A percentile compares a stretch with the other conserved stretches of the same genome.
These are phyloP conservation scores for Dromas ardeola DNA, from an alignment of 2,113 vertebrate species.

Conservation along the genomic window DNA sequence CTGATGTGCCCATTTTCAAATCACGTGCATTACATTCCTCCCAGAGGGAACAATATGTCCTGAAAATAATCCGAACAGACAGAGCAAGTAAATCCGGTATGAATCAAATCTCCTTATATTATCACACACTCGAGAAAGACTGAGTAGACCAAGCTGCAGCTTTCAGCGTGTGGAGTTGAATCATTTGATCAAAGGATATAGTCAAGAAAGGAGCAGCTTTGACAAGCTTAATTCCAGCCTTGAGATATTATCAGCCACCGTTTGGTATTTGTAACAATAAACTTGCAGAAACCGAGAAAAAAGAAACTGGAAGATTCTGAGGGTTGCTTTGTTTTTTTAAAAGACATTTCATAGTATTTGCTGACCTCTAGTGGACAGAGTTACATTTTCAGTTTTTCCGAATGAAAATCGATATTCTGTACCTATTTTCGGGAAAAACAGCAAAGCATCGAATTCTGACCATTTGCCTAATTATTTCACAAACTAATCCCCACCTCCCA, in stretches of 20 bases:
- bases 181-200: not conserved
- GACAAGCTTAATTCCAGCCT: not conserved
- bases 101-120: not conserved
- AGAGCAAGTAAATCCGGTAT: not conserved
- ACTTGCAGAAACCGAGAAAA: not conserved
- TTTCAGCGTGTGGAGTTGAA: not conserved
- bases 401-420: not conserved
- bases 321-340: not conserved
- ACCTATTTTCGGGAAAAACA: not conserved
- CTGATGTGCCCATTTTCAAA: not conserved
- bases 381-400: not conserved
- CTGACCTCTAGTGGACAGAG: slow-evolving; percentile 50
- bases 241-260: not conserved
- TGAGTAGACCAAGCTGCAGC: not conserved
- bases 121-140: not conserved
- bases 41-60: not conserved
- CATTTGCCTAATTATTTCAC: not conserved
- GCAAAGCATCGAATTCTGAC: not conserved
- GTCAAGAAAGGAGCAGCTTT: not conserved
- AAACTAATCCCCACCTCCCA: not conserved
- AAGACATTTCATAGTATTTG: not conserved
- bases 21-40: not conserved
- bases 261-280: not conserved
- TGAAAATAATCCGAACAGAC: not conserved
- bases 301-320: not conserved